Percentiles rank a stretch among this genome's conserved stretches.
Evolutionary conservation across 1,140 invertebrate species (phyloP).

Genomic region (Heterodera schachtii): DNA sequence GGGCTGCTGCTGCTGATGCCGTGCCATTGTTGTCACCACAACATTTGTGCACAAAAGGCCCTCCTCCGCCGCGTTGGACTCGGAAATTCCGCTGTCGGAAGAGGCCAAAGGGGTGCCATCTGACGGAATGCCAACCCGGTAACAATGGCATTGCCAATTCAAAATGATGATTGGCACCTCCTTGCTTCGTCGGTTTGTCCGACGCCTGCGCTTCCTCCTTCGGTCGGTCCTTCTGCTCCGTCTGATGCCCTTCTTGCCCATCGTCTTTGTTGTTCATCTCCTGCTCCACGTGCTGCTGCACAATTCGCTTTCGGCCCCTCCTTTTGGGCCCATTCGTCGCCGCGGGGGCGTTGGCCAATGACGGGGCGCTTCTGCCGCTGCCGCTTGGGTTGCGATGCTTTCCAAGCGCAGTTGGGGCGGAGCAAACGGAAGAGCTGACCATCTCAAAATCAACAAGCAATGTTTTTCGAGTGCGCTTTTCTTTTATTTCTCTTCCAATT

Average conservation of each 20-base stretch:
- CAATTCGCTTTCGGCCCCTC: conserved; percentile 23
- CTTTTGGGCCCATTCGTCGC: conserved; percentile 3
- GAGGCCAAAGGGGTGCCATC: conserved; percentile 29
- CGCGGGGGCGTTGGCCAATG: not conserved
- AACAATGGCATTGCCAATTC: not conserved
- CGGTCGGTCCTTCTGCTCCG: not conserved
- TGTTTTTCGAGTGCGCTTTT: no score
- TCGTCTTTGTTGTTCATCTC: not conserved
- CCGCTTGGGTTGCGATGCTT: conserved; percentile 3
- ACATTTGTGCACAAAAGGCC: conserved; percentile 6
- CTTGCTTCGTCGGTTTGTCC: not conserved
- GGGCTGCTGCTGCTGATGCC: not conserved
- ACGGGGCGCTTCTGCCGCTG: not conserved
- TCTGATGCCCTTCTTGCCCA: not conserved
- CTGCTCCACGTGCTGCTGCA: conserved; percentile 2
- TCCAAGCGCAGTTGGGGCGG: not conserved
- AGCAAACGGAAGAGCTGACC: not conserved
- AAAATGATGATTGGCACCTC: not conserved
- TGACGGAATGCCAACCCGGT: not conserved
- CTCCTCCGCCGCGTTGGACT: conserved; percentile 31
- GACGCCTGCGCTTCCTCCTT: no score
- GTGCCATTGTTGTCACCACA: conserved; percentile 8
- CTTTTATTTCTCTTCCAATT: not conserved
- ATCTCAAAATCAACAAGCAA: not conserved
- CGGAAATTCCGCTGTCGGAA: conserved; percentile 35